A percentile compares a stretch with the other conserved stretches of the same genome.
phyloP scores from a whole-genome alignment of 2,888 invertebrate genomes.

The Camptogramma bilineatum region DNA sequence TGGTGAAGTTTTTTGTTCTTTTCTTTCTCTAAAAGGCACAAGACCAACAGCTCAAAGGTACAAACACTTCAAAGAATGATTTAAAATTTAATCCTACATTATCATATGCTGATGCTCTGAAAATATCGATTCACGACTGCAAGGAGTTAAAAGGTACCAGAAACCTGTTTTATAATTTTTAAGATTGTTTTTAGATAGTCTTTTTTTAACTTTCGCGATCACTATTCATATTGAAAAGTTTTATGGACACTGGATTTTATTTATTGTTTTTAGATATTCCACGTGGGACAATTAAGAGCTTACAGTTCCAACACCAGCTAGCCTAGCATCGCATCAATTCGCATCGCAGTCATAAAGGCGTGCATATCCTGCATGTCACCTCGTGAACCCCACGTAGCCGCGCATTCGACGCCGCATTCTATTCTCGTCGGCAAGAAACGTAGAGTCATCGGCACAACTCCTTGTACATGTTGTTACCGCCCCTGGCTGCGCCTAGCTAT shows the following conservation, averaged over 20 bases:
- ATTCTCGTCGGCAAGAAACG: conserved; percentile 10
- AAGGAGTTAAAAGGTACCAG: neutral
- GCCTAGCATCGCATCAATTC: neutral
- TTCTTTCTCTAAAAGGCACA: neutral
- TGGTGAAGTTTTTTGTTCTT: neutral
- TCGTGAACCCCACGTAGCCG: conserved; percentile 27
- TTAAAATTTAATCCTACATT: no score
- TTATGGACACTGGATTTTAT: no score
- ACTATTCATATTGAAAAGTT: no score
- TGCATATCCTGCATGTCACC: conserved; percentile 17
- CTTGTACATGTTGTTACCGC: neutral
- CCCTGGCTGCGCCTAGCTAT: neutral
- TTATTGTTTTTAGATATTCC: no score
- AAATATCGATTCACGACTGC: no score
- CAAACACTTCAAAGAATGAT: neutral
- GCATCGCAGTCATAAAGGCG: conserved; percentile 5
- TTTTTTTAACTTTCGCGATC: no score
- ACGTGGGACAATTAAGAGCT: neutral
- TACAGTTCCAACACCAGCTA: neutral
- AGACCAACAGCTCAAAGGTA: neutral
- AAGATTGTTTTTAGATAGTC: no score
- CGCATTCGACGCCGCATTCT: conserved; percentile 8
- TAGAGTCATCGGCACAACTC: conserved; percentile 8
- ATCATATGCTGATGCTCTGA: no score
- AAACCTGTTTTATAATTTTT: no score